Evolutionary conservation across 2,797 vertebrate genomes (phyloP), one percentile per base, ranked within the genome.

Genomic region (Dendrocincla fuliginosa): DNA sequence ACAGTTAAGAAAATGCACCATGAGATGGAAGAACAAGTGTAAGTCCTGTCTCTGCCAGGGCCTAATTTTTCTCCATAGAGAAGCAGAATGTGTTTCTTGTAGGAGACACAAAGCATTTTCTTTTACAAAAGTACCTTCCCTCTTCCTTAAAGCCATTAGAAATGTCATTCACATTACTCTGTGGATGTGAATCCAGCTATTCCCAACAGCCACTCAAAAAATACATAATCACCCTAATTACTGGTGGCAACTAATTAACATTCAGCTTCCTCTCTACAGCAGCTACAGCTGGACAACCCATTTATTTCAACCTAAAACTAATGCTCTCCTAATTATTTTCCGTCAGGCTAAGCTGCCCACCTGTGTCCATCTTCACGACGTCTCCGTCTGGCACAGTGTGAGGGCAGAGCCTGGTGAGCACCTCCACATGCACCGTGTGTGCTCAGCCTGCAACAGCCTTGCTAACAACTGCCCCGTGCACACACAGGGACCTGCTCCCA

Each of bases 221-320:
- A 87, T 53, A 81, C 94, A 97, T 98, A 98, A 99, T 98, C 97
- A 98, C 98, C 98, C 98, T 98, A 98, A 99, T 99, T 98, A 98
- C 97, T 98, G 97, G 95, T 98, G 98, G 98, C 97, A 98, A 96
- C 97, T 98, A 97, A 98, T 98, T 98, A 98, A 98, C 98, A 98
- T 98, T 97, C 98, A 97, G 95, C 97, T 98, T 98, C 97, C 96
- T 98, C 97, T 94, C 97, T 92, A 96, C 96, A 97, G 92, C 97
- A 97, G 96, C 97, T 97, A 97, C 98, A 98, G 98, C 98, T 98
- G 98, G 98, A 98, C 93, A 97, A 95, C 92, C 94, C 92, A 93
- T 97, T 97, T 97, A 97, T 97, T 97, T 94, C 95, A 95, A 88
- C 78, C 94, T 94, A 95, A 95, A 95, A 87, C 92, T 68, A 98